These are phyloP conservation scores for Calidris pugnax DNA, from an alignment of 2,113 vertebrate genomes.

Conservation along the genomic window DNA sequence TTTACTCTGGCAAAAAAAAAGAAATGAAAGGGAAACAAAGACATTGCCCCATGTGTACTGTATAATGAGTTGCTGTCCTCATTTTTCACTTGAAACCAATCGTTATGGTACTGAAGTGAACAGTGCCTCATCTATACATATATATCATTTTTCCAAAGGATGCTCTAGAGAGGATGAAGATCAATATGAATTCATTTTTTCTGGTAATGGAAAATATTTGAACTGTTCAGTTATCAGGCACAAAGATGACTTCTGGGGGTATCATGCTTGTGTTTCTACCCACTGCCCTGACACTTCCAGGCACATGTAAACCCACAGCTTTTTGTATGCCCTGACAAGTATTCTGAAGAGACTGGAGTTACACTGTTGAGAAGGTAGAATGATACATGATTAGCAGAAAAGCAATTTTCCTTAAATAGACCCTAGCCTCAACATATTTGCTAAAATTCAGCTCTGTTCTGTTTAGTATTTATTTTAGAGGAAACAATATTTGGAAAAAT, in stretches of 20 bases:
- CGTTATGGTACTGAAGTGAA: slow-evolving; percentile 55
- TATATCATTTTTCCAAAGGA: slow-evolving; percentile 74
- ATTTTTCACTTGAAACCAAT: slow-evolving; percentile 75
- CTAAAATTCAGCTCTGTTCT: background rate
- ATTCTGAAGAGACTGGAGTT: slow-evolving; percentile 11
- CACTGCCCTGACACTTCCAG: background rate
- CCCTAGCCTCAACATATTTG: accelerated
- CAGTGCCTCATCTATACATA: slow-evolving; percentile 66
- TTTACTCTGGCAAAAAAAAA: background rate
- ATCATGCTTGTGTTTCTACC: background rate
- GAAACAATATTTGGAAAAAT: background rate
- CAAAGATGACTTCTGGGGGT: slow-evolving; percentile 17
- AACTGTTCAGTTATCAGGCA: slow-evolving; percentile 33
- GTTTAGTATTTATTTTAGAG: background rate
- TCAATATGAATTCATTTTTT: slow-evolving; percentile 76
- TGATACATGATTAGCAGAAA: background rate
- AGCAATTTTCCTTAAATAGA: background rate
- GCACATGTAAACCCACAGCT: background rate
- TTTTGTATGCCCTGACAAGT: slow-evolving; percentile 5
- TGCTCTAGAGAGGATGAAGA: slow-evolving; percentile 71
- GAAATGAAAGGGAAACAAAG: slow-evolving; percentile 51
- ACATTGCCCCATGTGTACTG: slow-evolving; percentile 29
- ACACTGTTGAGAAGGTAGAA: background rate
- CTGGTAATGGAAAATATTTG: slow-evolving; percentile 70
- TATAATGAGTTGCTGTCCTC: slow-evolving; percentile 63